phyloP scores from a whole-genome alignment of 2,888 invertebrate species.

The Carterocephalus palaemon region DNA sequence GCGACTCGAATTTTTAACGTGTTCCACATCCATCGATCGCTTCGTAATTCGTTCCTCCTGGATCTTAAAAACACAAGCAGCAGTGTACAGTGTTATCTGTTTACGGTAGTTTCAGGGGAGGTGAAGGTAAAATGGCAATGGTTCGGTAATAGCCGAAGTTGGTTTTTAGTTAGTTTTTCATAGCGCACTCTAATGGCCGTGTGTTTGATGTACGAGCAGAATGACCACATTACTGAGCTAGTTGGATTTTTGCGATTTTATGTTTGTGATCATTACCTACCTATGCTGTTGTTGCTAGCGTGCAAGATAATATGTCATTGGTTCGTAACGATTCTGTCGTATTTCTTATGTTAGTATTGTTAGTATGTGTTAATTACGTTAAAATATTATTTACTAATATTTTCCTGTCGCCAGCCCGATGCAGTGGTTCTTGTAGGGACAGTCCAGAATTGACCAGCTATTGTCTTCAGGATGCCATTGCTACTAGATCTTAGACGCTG shows the following conservation, averaged over 20 bases:
- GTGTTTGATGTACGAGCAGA: slow-evolving; percentile 46
- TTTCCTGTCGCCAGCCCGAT: no score
- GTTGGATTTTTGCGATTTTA: slow-evolving; percentile 38
- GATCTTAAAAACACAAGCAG: neutral
- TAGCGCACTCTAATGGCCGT: slow-evolving; percentile 43
- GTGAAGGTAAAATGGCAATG: slow-evolving; percentile 30
- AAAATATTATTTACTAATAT: no score
- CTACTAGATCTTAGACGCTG: no score
- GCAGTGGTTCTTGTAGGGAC: no score
- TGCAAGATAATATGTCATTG: no score
- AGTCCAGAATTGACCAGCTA: no score
- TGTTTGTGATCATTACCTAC: slow-evolving; percentile 34
- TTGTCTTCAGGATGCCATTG: no score
- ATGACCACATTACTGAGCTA: slow-evolving; percentile 41
- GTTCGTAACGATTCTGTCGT: no score
- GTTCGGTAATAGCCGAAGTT: slow-evolving; percentile 54
- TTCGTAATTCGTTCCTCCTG: neutral
- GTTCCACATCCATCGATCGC: neutral
- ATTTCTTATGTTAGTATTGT: no score
- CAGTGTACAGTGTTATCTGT: slow-evolving; percentile 27
- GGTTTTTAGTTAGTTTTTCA: slow-evolving; percentile 57
- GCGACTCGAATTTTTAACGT: neutral
- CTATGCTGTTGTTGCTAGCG: slow-evolving; percentile 22
- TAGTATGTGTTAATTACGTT: no score
- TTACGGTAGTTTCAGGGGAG: slow-evolving; percentile 25